Conservation (phyloP, 1,140 invertebrate species). For the Tribolium madens region DNA sequence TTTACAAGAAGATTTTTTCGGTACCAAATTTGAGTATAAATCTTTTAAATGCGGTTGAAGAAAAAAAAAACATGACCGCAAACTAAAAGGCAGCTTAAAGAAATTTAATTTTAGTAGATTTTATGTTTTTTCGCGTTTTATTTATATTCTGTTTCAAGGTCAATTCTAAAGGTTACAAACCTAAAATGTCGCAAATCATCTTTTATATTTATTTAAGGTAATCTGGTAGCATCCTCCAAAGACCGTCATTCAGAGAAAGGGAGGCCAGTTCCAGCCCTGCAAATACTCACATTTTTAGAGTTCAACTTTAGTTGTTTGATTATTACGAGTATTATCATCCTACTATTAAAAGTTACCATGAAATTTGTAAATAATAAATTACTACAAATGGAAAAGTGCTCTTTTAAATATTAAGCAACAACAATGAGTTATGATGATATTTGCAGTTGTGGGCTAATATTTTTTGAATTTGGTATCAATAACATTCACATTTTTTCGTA, state of each 20-base stretch:
- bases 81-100: no score
- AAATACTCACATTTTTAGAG: not conserved
- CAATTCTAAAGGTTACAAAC: not conserved
- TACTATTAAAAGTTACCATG: not conserved
- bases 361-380: conserved; percentile 1
- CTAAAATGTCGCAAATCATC: not conserved
- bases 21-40: no score
- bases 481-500: conserved; percentile 8
- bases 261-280: not conserved
- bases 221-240: not conserved
- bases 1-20: not conserved
- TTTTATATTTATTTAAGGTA: not conserved
- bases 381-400: not conserved
- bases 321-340: not conserved
- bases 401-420: conserved; percentile 19
- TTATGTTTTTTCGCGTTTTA: not conserved
- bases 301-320: not conserved
- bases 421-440: not conserved
- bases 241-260: not conserved
- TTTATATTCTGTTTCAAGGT: not conserved
- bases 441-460: not conserved
- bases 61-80: no score
- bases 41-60: no score
- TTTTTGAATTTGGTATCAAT: not conserved
- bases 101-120: no score